Evolutionary conservation across 2,888 invertebrate species (phyloP).

Genomic region (Epistrophe grossulariae): DNA sequence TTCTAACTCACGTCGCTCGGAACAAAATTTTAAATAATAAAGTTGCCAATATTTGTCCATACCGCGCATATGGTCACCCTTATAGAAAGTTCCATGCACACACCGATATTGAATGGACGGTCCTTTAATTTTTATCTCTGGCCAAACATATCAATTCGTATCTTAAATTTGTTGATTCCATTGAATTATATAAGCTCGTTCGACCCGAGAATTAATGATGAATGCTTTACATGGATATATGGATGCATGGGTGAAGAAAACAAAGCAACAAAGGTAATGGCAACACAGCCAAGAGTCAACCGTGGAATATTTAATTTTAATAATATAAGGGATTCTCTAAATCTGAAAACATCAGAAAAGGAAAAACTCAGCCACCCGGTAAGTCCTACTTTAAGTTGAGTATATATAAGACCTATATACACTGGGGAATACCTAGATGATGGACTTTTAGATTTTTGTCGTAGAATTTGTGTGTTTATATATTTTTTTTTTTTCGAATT

Average conservation of each 20-base stretch:
- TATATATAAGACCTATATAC: slow-evolving; percentile 32
- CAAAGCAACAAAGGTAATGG: slow-evolving; percentile 36
- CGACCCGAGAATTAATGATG: slow-evolving; percentile 71
- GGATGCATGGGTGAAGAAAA: slow-evolving; percentile 17
- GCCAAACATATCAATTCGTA: slow-evolving; percentile 74
- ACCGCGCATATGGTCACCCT: slow-evolving; percentile 11
- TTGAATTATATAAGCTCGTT: slow-evolving; percentile 71
- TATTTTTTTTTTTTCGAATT: slow-evolving; percentile 27
- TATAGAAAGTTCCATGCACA: not conserved
- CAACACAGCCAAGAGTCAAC: slow-evolving; percentile 65
- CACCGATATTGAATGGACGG: not conserved
- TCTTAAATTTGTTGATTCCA: slow-evolving; percentile 75
- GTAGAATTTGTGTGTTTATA: not conserved
- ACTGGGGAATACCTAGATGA: slow-evolving; percentile 63
- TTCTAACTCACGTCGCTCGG: too few species aligned
- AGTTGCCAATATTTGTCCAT: too few species aligned
- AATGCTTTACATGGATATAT: slow-evolving; percentile 52
- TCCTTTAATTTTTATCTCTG: slow-evolving; percentile 73
- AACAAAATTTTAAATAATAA: too few species aligned
- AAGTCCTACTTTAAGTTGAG: not conserved
- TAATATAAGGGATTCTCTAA: slow-evolving; percentile 33
- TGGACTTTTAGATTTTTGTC: slow-evolving; percentile 36
- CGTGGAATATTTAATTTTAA: slow-evolving; percentile 70
- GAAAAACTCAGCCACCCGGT: not conserved
- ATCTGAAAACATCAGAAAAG: slow-evolving; percentile 6